phyloP scores from a whole-genome alignment of 2,888 invertebrate species.

The Volucella bombylans region DNA sequence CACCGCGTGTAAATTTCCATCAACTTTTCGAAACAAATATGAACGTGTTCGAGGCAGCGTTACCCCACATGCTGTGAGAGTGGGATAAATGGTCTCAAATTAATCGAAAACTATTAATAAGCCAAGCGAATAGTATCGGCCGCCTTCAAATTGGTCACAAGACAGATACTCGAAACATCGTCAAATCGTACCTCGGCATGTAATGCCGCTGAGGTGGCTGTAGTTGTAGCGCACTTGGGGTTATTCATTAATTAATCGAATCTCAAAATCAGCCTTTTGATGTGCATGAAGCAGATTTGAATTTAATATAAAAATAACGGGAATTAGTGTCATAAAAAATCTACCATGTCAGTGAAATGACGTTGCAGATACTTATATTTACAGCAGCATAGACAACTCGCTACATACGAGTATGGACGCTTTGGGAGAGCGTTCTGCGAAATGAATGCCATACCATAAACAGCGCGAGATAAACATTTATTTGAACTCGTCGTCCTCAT shows the following conservation, averaged over 20 bases:
- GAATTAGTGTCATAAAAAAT: constrained; percentile 21
- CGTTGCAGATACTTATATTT: not conserved
- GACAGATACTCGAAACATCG: not conserved
- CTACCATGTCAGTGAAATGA: constrained; percentile 51
- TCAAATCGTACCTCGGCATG: not conserved
- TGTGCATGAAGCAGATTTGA: constrained; percentile 11
- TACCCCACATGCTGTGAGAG: constrained; percentile 57
- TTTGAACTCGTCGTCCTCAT: constrained; percentile 36
- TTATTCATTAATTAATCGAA: constrained; percentile 57
- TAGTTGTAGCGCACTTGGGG: constrained; percentile 16
- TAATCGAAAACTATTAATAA: constrained; percentile 67
- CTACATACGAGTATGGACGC: not conserved
- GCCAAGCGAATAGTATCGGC: constrained; percentile 34
- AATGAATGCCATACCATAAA: constrained; percentile 57
- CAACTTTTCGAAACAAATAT: constrained; percentile 42
- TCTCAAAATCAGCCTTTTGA: constrained; percentile 39
- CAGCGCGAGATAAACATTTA: constrained; percentile 46
- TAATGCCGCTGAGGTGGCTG: not conserved
- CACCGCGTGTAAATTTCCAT: constrained; percentile 62
- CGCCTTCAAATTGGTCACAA: constrained; percentile 18
- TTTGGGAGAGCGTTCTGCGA: constrained; percentile 8
- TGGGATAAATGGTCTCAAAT: constrained; percentile 70
- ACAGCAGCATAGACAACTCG: not conserved
- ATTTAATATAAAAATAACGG: constrained; percentile 15
- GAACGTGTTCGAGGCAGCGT: not conserved